phyloP scores from a whole-genome alignment of 53 echinoderm and acorn worm genomes.

The Holothuria scabra region DNA sequence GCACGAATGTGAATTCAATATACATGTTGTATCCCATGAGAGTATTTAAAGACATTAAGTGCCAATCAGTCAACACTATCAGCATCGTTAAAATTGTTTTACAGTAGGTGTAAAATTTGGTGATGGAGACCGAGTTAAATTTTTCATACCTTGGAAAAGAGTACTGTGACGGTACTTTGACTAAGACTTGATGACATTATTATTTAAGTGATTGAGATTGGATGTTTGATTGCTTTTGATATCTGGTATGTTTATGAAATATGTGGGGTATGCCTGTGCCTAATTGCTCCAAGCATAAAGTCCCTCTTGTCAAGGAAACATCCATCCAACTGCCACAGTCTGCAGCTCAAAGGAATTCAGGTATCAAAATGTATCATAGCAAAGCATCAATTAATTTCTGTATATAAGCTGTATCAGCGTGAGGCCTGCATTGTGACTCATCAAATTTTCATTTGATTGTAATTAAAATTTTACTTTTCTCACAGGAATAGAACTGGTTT shows the following conservation, averaged over 20 bases:
- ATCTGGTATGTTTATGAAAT: conserved; percentile 27
- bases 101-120: no score
- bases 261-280: background rate
- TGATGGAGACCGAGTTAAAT: background rate
- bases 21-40: no score
- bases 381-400: conserved; percentile 4
- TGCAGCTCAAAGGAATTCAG: conserved; percentile 18
- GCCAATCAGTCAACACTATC: no score
- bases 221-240: background rate
- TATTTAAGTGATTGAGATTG: background rate
- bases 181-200: background rate
- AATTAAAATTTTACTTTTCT: conserved; percentile 39
- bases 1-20: no score
- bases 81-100: no score
- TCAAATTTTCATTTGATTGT: conserved; percentile 7
- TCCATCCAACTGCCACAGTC: conserved; percentile 6
- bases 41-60: no score
- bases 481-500: conserved; percentile 4
- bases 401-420: background rate
- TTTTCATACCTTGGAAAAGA: background rate
- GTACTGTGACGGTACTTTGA: background rate
- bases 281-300: conserved; percentile 20
- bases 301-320: conserved; percentile 17
- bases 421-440: conserved; percentile 3
- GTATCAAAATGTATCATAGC: conserved; percentile 2